phyloP scores from a whole-genome alignment of 2,797 vertebrate genomes.

The Poecilia gillii region DNA sequence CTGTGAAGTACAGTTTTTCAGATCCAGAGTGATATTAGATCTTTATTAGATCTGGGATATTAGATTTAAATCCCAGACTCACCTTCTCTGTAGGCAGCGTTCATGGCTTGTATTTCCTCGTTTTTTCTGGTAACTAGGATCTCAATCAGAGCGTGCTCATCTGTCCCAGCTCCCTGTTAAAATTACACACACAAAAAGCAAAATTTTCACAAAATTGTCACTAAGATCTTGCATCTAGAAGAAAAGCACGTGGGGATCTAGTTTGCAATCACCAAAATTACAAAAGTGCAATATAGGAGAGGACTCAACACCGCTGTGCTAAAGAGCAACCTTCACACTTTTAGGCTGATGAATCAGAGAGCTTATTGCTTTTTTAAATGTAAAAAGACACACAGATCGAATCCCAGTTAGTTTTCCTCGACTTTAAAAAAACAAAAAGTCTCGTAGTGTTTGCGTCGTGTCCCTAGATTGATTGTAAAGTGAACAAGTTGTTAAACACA shows the following conservation, averaged over 20 bases:
- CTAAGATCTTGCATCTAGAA: background rate
- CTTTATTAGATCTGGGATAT: no score
- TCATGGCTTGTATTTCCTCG: conserved; percentile 89
- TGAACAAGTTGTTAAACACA: background rate
- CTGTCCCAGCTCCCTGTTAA: conserved; percentile 91
- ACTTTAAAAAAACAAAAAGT: background rate
- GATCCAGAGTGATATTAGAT: background rate
- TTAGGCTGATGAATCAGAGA: background rate
- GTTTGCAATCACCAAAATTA: background rate
- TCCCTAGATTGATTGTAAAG: background rate
- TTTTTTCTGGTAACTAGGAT: conserved; percentile 93
- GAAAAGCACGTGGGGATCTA: background rate
- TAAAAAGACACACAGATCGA: background rate
- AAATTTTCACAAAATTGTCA: background rate
- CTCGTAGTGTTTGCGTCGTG: background rate
- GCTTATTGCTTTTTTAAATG: background rate
- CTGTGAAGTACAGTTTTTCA: conserved; percentile 64
- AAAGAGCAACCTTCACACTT: no score
- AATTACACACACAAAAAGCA: background rate
- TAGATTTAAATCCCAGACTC: conserved; percentile 38
- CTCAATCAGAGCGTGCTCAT: conserved; percentile 92
- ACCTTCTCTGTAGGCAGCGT: conserved; percentile 87
- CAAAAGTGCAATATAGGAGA: background rate
- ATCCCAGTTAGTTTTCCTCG: background rate
- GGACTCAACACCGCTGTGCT: background rate